phyloP scores from a whole-genome alignment of 2,113 vertebrate genomes.

The Dasyprocta punctata region DNA sequence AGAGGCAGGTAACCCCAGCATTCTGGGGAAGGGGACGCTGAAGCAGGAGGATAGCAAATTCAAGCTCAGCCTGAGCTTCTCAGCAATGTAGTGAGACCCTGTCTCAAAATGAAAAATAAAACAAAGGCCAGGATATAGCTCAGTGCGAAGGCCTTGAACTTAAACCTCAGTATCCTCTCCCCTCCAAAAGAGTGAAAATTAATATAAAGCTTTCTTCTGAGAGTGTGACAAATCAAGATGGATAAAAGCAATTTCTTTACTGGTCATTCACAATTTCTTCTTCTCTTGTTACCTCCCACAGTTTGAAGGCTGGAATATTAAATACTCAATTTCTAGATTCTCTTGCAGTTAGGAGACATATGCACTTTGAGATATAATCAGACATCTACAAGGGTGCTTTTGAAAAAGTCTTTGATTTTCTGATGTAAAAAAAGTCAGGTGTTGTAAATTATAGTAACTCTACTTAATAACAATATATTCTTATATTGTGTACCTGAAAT shows the following conservation, averaged over 20 bases:
- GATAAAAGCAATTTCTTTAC: not conserved
- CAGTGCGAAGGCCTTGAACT: not conserved
- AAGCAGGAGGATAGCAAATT: not conserved
- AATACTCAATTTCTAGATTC: not conserved
- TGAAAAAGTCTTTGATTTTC: not conserved
- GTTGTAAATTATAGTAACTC: not conserved
- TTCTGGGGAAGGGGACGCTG: not conserved
- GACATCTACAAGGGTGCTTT: not conserved
- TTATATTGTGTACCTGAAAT: not conserved
- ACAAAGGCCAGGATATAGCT: not conserved
- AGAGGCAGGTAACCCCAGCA: not conserved
- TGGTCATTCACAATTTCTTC: not conserved
- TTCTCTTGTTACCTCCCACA: not conserved
- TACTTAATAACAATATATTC: not conserved
- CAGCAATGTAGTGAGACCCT: not conserved
- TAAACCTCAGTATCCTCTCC: not conserved
- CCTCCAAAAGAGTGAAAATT: not conserved
- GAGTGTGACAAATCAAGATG: not conserved
- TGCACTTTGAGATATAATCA: not conserved
- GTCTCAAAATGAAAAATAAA: not conserved
- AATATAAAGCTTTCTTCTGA: not conserved
- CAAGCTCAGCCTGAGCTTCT: not conserved
- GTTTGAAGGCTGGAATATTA: not conserved
- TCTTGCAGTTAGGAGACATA: not conserved
- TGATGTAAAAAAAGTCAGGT: not conserved